Evolutionary conservation across 2,888 invertebrate genomes (phyloP).

Genomic region (Diadromus collaris): DNA sequence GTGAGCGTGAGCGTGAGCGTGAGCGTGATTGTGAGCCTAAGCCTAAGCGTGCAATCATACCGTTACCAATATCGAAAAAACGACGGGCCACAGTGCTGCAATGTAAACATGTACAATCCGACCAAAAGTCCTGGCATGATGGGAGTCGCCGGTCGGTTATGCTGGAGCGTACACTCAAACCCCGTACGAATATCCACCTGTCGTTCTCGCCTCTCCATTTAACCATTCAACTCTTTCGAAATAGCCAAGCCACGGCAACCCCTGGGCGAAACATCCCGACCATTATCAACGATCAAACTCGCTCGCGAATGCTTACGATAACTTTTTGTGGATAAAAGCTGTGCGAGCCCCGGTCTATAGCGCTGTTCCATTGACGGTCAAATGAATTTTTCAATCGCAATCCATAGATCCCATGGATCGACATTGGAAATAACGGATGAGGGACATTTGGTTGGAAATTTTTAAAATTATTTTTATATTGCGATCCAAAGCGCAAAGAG

Average conservation of each 20-base stretch:
- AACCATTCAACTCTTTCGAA: constrained; percentile 57
- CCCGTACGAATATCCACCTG: constrained; percentile 51
- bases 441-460: constrained; percentile 6
- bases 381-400: constrained; percentile 22
- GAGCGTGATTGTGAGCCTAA: no score
- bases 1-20: no score
- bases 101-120: constrained; percentile 58
- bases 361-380: background rate
- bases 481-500: background rate
- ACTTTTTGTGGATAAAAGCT: constrained; percentile 49
- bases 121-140: constrained; percentile 53
- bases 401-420: constrained; percentile 18
- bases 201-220: constrained; percentile 47
- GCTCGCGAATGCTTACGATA: constrained; percentile 42
- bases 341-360: background rate
- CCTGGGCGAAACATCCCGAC: constrained; percentile 27
- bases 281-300: constrained; percentile 47
- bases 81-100: constrained; percentile 30
- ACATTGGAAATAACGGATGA: background rate
- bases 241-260: constrained; percentile 36
- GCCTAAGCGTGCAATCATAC: constrained; percentile 1
- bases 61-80: constrained; percentile 14
- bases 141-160: constrained; percentile 15
- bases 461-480: constrained; percentile 3
- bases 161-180: constrained; percentile 14